Evolutionary conservation across 2,888 invertebrate genomes (phyloP), one percentile per base, ranked within the genome.

Genomic region (Megamerina dolium): DNA sequence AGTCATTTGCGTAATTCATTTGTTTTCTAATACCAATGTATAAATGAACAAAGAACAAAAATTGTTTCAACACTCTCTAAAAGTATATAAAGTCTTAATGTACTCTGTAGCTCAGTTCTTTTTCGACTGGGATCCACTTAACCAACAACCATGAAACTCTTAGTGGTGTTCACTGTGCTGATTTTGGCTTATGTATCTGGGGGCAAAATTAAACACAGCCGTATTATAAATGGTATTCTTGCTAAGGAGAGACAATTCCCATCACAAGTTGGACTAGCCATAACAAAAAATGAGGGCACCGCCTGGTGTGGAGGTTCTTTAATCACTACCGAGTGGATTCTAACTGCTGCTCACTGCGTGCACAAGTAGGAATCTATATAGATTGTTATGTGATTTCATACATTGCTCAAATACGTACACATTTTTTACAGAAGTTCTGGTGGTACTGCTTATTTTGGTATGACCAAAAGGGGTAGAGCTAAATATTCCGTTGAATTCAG

Each of bases 201-300:
- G n/a, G n/a, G n/a, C n/a, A n/a, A n/a, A n/a, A n/a, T n/a, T 8
- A 23, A 8, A 6, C 6, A 10, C 10, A 48, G 49, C 14, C 52
- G 53, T 23, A 56, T 56, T 26, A 49, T 50, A n/a, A 53, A 52
- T 12, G 56, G 55, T n/a, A 31, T 49, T n/a, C 12, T 41, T 2
- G 56, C 56, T 5, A 12, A 6, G 0, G 10, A 4, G 14, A 44
- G 29, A 17, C 42, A 52, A 31, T 56, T 56, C 37, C 53, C 51
- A 2, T 54, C 53, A 20, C 64, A 66, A 47, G 64, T 51, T n/a
- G 64, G 58, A 23, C 56, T 64, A 1, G 54, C 56, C 2, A 49
- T 61, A 12, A 10, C 13, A 20, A 5, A 5, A 8, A 5, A 4
- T 12, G n/a, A n/a, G n/a, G 18, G n/a, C 3, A 14, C 20, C 2